Conservation (phyloP, 1,140 invertebrate species). For the Euschistus heros region DNA sequence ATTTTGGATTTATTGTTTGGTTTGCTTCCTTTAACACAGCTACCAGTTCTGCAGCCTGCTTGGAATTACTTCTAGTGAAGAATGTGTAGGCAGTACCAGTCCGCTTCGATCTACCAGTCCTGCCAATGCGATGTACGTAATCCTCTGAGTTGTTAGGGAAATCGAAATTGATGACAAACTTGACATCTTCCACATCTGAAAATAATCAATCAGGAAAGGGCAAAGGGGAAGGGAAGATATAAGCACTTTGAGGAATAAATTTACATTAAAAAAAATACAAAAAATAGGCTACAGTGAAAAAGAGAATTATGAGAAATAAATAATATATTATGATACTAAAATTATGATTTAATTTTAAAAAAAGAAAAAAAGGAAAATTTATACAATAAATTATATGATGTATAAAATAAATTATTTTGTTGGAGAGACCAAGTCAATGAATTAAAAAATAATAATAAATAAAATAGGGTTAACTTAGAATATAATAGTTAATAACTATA, state of each 20-base stretch:
- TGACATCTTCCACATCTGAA: slow-evolving; percentile 26
- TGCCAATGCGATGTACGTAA: slow-evolving; percentile 83
- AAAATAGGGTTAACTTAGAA: no score
- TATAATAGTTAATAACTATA: no score
- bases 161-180: slow-evolving; percentile 76
- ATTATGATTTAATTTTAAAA: no score
- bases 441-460: no score
- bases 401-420: no score
- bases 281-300: background rate
- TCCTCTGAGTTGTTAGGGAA: slow-evolving; percentile 84
- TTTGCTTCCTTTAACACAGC: slow-evolving; percentile 58
- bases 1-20: slow-evolving; percentile 49
- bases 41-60: slow-evolving; percentile 59
- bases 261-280: no score
- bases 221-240: background rate
- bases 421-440: no score
- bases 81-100: slow-evolving; percentile 83
- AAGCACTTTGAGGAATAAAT: background rate
- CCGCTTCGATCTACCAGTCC: slow-evolving; percentile 71
- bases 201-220: slow-evolving; percentile 3
- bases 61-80: slow-evolving; percentile 66
- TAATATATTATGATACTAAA: no score
- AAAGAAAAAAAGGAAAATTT: no score
- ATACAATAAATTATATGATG: no score
- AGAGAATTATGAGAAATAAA: background rate